phyloP scores from a whole-genome alignment of 2,113 vertebrate genomes.

The Nyctibius bracteatus region DNA sequence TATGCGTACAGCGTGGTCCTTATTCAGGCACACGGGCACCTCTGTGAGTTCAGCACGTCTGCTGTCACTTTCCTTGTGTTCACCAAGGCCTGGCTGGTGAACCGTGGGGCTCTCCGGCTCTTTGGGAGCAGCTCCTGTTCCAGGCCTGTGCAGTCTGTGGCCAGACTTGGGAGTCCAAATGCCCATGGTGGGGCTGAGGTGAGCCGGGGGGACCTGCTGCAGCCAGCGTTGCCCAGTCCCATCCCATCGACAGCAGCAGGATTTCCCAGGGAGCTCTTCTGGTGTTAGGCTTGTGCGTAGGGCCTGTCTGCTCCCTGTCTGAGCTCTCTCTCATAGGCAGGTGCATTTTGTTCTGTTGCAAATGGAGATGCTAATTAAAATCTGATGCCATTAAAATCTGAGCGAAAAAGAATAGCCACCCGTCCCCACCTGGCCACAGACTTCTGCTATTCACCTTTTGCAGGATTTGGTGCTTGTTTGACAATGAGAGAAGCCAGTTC shows the following conservation, averaged over 20 bases:
- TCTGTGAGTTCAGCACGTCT: rapidly evolving
- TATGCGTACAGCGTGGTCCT: rapidly evolving
- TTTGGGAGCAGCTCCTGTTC: not conserved
- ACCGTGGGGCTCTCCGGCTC: rapidly evolving
- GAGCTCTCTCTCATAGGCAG: not conserved
- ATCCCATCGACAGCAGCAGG: not conserved
- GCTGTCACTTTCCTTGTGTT: rapidly evolving
- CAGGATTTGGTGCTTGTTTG: not conserved
- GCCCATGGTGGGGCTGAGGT: rapidly evolving
- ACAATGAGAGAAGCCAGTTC: not conserved
- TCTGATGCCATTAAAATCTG: not conserved
- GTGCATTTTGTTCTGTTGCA: not conserved
- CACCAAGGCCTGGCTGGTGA: rapidly evolving
- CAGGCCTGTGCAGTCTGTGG: not conserved
- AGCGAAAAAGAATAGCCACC: not conserved
- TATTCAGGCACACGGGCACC: rapidly evolving
- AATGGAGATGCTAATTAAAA: not conserved
- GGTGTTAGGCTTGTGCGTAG: rapidly evolving
- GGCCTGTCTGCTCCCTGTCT: not conserved
- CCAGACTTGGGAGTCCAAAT: rapidly evolving
- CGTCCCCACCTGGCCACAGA: rapidly evolving
- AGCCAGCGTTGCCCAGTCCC: too few species aligned
- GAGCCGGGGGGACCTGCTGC: not conserved
- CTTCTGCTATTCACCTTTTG: not conserved
- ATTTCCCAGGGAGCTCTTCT: not conserved